Conservation (phyloP, 2,888 invertebrate species). For the Drosophila buzzatii region DNA sequence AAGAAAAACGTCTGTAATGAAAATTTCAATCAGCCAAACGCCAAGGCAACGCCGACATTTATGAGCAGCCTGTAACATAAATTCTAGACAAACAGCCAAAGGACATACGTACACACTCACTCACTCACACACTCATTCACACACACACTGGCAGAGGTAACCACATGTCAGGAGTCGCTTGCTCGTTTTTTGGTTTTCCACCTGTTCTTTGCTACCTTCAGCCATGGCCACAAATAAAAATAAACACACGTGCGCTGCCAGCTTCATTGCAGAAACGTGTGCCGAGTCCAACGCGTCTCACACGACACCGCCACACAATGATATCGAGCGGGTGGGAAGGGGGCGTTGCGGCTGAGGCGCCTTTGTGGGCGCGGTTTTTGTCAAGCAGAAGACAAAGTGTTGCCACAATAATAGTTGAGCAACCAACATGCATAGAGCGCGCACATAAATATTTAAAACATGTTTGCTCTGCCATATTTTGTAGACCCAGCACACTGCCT, state of each 20-base stretch:
- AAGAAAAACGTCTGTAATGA: constrained; percentile 27
- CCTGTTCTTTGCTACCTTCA: constrained; percentile 31
- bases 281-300: constrained; percentile 31
- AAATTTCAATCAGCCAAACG: constrained; percentile 65
- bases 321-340: background rate
- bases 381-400: constrained; percentile 63
- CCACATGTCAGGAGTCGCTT: constrained; percentile 17
- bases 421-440: constrained; percentile 20
- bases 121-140: background rate
- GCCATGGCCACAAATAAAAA: constrained; percentile 67
- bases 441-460: constrained; percentile 68
- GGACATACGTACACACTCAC: constrained; percentile 2
- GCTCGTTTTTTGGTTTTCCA: constrained; percentile 10
- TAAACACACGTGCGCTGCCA: constrained; percentile 66
- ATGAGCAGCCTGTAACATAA: constrained; percentile 68
- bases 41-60: constrained; percentile 55
- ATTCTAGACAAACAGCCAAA: constrained; percentile 40
- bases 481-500: constrained; percentile 1
- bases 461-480: constrained; percentile 65
- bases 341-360: background rate
- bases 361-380: constrained; percentile 49
- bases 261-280: constrained; percentile 77
- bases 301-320: constrained; percentile 44
- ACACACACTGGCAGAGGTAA: background rate
- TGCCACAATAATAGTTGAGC: constrained; percentile 68